Conservation (phyloP, 2,888 invertebrate species). For the Steinernema carpocapsae region DNA sequence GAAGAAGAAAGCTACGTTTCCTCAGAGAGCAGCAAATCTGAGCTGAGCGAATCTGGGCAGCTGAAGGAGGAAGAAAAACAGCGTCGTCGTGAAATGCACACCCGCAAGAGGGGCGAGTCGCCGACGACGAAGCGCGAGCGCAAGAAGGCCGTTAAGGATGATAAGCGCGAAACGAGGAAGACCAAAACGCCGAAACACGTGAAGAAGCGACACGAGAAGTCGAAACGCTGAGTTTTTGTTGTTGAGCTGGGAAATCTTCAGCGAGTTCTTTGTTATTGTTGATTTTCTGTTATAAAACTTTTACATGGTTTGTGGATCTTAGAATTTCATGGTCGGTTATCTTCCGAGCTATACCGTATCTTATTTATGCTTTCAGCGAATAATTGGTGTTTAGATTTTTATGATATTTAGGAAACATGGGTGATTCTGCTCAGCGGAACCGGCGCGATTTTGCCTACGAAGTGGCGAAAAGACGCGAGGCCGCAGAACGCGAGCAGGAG, state of each 20-base stretch:
- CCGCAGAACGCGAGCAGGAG: constrained; percentile 46
- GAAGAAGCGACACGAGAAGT: constrained; percentile 82
- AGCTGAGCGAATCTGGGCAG: constrained; percentile 20
- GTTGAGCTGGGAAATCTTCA: background rate
- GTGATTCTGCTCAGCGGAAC: constrained; percentile 34
- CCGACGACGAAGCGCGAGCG: constrained; percentile 75
- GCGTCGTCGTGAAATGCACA: constrained; percentile 43
- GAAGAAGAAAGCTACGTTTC: constrained; percentile 36
- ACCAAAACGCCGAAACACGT: constrained; percentile 89
- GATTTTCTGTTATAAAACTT: constrained; percentile 17
- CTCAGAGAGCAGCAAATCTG: constrained; percentile 29
- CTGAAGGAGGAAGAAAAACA: constrained; percentile 44
- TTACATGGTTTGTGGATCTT: constrained; percentile 9
- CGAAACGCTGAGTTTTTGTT: constrained; percentile 47
- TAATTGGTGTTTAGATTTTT: constrained; percentile 19
- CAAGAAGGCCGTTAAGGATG: constrained; percentile 86
- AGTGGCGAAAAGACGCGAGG: constrained; percentile 45
- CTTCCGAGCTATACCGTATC: background rate
- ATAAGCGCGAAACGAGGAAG: constrained; percentile 85
- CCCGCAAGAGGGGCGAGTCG: constrained; percentile 70
- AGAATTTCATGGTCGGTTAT: constrained; percentile 27
- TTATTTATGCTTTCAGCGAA: constrained; percentile 24
- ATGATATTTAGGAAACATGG: constrained; percentile 32
- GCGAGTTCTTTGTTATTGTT: constrained; percentile 37
- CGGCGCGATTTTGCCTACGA: constrained; percentile 38